Evolutionary conservation across 2,113 vertebrate genomes (phyloP).

Genomic region (Ciconia boyciana): DNA sequence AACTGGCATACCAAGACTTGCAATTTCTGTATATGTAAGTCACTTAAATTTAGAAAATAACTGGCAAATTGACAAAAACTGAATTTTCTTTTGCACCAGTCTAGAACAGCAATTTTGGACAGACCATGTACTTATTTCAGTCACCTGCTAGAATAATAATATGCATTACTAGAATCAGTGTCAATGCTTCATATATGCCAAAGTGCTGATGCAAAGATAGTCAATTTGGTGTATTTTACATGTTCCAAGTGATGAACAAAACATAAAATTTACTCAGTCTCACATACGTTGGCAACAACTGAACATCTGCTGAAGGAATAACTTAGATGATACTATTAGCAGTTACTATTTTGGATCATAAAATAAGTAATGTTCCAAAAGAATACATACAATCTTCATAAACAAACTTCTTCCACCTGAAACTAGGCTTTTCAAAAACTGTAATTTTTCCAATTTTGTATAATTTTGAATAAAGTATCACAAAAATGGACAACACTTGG

Average conservation of each 20-base stretch:
- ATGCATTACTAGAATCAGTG: background rate
- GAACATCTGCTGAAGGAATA: background rate
- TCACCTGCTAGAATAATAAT: background rate
- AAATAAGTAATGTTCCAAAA: background rate
- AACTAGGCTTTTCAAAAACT: background rate
- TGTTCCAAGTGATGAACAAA: background rate
- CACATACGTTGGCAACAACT: background rate
- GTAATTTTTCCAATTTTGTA: background rate
- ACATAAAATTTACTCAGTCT: background rate
- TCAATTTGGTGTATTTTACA: background rate
- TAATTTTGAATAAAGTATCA: background rate
- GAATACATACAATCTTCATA: background rate
- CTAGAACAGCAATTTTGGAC: background rate
- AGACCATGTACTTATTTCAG: background rate
- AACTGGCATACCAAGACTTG: background rate
- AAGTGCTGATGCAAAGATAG: background rate
- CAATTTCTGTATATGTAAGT: background rate
- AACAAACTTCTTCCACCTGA: background rate
- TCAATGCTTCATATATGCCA: background rate
- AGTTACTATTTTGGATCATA: background rate
- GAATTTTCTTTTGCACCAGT: background rate
- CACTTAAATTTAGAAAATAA: background rate
- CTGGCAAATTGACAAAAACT: background rate
- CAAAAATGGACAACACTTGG: background rate
- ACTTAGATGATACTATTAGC: background rate